Base-by-base conservation (phyloP, 2,797 vertebrate species). In the Cossypha heuglini region DNA sequence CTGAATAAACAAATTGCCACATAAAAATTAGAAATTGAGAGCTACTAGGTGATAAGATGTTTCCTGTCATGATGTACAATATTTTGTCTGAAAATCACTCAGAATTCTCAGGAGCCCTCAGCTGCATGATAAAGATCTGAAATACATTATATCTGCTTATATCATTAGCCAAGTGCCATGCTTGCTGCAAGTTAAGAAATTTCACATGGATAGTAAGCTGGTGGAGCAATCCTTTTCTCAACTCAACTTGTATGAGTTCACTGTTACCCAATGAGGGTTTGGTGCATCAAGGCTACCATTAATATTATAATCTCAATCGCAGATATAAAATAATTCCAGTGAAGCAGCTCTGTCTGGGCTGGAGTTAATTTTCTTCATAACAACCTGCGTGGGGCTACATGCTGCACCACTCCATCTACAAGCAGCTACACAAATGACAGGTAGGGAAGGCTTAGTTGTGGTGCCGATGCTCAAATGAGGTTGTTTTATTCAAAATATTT, bases 21-120 rank as follows among this genome's bases (percentile, higher is more conserved):
- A 11, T 68, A 92, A 89, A 16, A 90, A 25, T 82, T 52, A 78
- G 92, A 64, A 97, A 93, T 9, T 46, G 87, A 86, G 68, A 94
- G 31, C 48, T 80, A 49, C 66, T 66, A 86, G 54, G 19, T 22
- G 45, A 95, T 48, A 92, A 48, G 43, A 74, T 1, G 15, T 54
- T 48, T 80, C n/a, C 9, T 71, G 14, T 43, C 78, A 90, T 46
- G 57, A 55, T 64, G 73, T 57, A 75, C 13, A 58, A 83, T 16
- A 59, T 84, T 86, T 87, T 83, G 54, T 78, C 46, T 72, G 58
- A 59, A 93, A 96, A 69, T 46, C 80, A 76, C 26, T 88, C 31
- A 4, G 33, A 96, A 93, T 77, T 95, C 67, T 85, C 74, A 77
- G 79, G 59, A 93, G 37, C 78, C 38, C 46, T 92, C 54, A 64